Conservation (phyloP, 2,797 vertebrate genomes). For the Furcifer pardalis region DNA sequence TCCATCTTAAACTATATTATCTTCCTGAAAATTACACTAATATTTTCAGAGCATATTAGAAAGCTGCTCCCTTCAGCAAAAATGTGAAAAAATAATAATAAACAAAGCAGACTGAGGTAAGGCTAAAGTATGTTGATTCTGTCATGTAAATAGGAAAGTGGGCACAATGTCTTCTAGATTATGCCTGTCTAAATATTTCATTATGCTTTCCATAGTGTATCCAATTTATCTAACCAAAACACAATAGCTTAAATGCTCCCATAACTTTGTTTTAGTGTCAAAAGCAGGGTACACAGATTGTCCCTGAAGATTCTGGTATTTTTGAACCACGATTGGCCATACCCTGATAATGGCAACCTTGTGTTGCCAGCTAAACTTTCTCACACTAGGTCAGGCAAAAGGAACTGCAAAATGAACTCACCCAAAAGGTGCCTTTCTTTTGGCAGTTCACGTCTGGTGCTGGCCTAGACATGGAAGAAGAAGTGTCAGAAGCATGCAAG, state of each 20-base stretch:
- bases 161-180: neutral
- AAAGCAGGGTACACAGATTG: no score
- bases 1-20: neutral
- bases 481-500: neutral
- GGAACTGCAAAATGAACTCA: no score
- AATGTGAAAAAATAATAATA: neutral
- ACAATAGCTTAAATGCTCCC: no score
- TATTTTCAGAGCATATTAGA: neutral
- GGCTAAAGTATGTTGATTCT: neutral
- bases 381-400: no score
- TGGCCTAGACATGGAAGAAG: no score
- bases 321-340: no score
- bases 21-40: neutral
- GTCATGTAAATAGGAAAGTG: neutral
- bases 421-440: no score
- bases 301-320: no score
- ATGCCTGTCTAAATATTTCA: neutral
- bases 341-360: no score
- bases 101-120: neutral
- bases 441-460: no score
- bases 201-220: neutral
- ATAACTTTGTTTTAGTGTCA: no score
- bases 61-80: neutral
- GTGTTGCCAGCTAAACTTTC: no score
- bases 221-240: rapidly evolving